Evolutionary conservation across 2,888 invertebrate genomes (phyloP).

Genomic region (Melipona beecheii): DNA sequence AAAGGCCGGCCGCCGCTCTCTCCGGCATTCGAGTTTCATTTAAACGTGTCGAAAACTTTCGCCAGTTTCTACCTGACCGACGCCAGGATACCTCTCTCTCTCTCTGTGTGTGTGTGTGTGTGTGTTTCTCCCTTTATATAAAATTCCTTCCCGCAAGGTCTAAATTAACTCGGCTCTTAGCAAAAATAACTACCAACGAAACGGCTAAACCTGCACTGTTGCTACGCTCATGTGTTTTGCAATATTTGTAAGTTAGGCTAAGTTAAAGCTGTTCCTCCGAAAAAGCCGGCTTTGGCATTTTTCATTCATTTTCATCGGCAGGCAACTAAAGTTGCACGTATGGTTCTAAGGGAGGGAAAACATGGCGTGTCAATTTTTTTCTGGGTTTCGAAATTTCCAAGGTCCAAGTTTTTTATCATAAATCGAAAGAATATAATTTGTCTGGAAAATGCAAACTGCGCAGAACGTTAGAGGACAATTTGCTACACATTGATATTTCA

Average conservation of each 20-base stretch:
- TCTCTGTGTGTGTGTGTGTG: not conserved
- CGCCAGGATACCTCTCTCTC: not conserved
- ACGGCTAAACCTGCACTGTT: not conserved
- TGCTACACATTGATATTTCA: too few relatives aligned
- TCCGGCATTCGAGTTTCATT: conserved; percentile 56
- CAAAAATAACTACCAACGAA: not conserved
- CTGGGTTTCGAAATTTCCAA: too few relatives aligned
- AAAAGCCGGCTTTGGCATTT: too few relatives aligned
- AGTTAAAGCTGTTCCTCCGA: not conserved
- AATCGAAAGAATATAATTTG: too few relatives aligned
- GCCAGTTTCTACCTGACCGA: conserved; percentile 33
- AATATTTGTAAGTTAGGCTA: not conserved
- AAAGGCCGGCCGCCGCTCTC: conserved; percentile 23
- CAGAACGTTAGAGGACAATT: too few relatives aligned
- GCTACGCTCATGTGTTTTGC: not conserved
- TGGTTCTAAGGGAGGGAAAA: too few relatives aligned
- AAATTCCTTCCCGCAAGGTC: conserved; percentile 6
- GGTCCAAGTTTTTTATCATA: too few relatives aligned
- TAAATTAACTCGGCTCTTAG: not conserved
- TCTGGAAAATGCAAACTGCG: too few relatives aligned
- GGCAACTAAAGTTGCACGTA: too few relatives aligned
- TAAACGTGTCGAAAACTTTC: conserved; percentile 61
- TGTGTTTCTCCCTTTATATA: not conserved
- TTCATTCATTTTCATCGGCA: too few relatives aligned
- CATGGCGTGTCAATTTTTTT: too few relatives aligned